Evolutionary conservation across 2,888 invertebrate species (phyloP).

Genomic region (Neoitamus cyanurus): DNA sequence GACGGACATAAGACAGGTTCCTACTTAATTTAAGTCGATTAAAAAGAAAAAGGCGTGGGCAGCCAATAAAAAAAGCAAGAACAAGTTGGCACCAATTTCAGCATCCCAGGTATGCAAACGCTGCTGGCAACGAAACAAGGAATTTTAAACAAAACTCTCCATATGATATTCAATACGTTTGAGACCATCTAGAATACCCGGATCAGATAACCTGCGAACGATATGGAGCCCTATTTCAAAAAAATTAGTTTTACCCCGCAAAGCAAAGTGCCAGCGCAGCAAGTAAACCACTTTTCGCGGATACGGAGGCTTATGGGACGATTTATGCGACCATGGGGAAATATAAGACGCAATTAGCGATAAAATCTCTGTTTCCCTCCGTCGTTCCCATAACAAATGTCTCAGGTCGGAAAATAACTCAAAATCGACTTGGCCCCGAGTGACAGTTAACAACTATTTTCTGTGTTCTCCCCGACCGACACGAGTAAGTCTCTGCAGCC

Average conservation of each 20-base stretch:
- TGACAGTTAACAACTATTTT: slow-evolving; percentile 5
- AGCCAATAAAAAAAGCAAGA: not conserved
- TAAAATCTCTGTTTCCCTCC: not conserved
- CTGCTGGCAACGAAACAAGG: not conserved
- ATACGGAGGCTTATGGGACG: not conserved
- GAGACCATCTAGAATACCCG: not conserved
- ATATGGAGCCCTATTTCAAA: not conserved
- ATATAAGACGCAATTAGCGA: not conserved
- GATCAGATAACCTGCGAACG: not conserved
- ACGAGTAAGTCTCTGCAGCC: not conserved
- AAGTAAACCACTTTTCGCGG: not conserved
- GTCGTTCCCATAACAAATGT: not conserved
- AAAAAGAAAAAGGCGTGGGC: not conserved
- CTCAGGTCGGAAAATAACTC: not conserved
- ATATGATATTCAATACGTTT: not conserved
- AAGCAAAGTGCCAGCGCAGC: not conserved
- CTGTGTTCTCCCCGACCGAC: not conserved
- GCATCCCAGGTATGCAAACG: not conserved
- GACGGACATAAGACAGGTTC: too few relatives aligned
- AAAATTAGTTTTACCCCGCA: not conserved
- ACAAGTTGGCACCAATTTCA: not conserved
- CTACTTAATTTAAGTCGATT: not conserved
- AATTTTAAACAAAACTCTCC: not conserved
- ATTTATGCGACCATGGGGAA: not conserved
- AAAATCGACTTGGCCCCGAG: not conserved